phyloP scores from a whole-genome alignment of 2,113 vertebrate genomes.

The Phodopus roborovskii region DNA sequence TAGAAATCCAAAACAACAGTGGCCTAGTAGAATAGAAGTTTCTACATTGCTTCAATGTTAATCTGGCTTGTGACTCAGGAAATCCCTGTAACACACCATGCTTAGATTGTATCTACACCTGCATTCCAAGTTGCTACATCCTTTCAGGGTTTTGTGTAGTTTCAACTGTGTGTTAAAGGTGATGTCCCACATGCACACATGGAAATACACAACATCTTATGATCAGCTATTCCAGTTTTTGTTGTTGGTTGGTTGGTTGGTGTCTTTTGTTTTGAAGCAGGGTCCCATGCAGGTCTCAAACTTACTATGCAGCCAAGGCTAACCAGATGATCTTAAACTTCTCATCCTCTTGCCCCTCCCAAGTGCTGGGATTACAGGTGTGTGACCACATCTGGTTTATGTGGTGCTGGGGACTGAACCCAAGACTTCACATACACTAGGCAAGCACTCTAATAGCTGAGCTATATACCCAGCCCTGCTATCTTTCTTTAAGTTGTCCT shows the following conservation, averaged over 20 bases:
- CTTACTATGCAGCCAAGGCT: neutral
- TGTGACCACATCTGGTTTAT: neutral
- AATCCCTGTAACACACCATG: no score
- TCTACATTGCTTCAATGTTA: neutral
- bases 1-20: neutral
- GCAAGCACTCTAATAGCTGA: neutral
- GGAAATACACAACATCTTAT: neutral
- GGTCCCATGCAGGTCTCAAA: neutral
- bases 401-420: neutral
- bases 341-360: neutral
- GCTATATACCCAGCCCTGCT: neutral
- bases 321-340: neutral
- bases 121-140: neutral
- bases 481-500: neutral
- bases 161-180: neutral
- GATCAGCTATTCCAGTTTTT: neutral
- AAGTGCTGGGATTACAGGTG: neutral
- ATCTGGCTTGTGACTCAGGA: neutral
- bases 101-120: neutral
- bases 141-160: neutral
- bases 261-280: neutral
- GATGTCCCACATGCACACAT: neutral
- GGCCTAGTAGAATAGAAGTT: neutral
- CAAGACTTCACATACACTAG: neutral
- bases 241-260: neutral